phyloP scores from a whole-genome alignment of 30 jellyfish, hydroid and myxozoan genomes.

The Chrysaora quinquecirrha region DNA sequence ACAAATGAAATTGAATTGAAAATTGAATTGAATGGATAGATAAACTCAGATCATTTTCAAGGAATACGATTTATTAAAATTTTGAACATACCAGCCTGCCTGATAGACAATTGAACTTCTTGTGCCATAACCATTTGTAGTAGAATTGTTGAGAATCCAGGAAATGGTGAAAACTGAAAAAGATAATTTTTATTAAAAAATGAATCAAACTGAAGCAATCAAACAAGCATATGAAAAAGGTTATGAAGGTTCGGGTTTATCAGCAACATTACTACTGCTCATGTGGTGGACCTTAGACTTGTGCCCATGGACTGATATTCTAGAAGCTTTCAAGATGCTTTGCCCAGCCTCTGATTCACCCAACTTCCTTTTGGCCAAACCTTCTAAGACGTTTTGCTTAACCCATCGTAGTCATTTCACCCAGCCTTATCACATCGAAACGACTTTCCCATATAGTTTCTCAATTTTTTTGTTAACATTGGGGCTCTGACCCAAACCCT shows the following conservation, averaged over 20 bases:
- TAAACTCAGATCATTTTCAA: too few species aligned
- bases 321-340: not conserved
- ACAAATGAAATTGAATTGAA: too few species aligned
- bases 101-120: slow-evolving; percentile 66
- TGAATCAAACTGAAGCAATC: not conserved
- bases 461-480: too few species aligned
- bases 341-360: too few species aligned
- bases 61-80: too few species aligned
- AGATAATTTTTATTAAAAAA: not conserved
- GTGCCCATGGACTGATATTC: not conserved
- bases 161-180: slow-evolving; percentile 73
- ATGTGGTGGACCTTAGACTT: not conserved
- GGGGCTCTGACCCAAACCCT: too few species aligned
- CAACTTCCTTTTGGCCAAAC: too few species aligned
- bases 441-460: too few species aligned
- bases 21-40: too few species aligned
- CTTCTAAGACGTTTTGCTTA: too few species aligned
- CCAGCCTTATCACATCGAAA: too few species aligned
- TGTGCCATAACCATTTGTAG: slow-evolving; percentile 86
- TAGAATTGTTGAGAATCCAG: slow-evolving; percentile 76
- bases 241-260: not conserved
- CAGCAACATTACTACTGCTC: not conserved
- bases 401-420: too few species aligned
- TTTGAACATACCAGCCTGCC: slow-evolving; percentile 83
- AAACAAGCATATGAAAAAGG: not conserved